phyloP scores from a whole-genome alignment of 2,888 invertebrate species.

The Parnassius glacialis region DNA sequence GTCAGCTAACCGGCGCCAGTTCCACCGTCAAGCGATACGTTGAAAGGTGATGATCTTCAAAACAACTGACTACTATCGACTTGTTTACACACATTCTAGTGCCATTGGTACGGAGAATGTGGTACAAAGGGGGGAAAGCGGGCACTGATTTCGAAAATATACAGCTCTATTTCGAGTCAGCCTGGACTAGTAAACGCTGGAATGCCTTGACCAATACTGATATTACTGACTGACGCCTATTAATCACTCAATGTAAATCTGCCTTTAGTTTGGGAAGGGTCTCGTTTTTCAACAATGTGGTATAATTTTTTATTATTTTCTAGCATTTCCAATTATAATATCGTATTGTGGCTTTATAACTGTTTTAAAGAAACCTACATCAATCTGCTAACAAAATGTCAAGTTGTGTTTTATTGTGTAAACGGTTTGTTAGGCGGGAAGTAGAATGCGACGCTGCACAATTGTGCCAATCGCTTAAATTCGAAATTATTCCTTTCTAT shows the following conservation, averaged over 20 bases:
- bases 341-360: conserved; percentile 39
- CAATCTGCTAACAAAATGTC: background rate
- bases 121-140: too few species aligned
- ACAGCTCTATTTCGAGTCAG: too few species aligned
- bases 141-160: too few species aligned
- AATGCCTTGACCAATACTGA: too few species aligned
- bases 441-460: background rate
- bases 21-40: too few species aligned
- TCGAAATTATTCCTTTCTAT: conserved; percentile 10
- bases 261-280: conserved; percentile 32
- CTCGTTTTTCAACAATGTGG: background rate
- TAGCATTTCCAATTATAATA: conserved; percentile 39
- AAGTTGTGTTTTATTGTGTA: background rate
- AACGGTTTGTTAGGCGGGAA: background rate
- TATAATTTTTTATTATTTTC: background rate
- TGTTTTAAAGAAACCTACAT: conserved; percentile 1
- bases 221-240: too few species aligned
- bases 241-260: conserved; percentile 9
- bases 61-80: too few species aligned
- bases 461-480: conserved; percentile 15
- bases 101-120: too few species aligned
- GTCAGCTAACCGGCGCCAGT: too few species aligned
- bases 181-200: too few species aligned
- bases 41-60: too few species aligned
- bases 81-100: too few species aligned